Evolutionary conservation across 1,140 invertebrate genomes (phyloP).

Genomic region (Panagrolaimus sp.): DNA sequence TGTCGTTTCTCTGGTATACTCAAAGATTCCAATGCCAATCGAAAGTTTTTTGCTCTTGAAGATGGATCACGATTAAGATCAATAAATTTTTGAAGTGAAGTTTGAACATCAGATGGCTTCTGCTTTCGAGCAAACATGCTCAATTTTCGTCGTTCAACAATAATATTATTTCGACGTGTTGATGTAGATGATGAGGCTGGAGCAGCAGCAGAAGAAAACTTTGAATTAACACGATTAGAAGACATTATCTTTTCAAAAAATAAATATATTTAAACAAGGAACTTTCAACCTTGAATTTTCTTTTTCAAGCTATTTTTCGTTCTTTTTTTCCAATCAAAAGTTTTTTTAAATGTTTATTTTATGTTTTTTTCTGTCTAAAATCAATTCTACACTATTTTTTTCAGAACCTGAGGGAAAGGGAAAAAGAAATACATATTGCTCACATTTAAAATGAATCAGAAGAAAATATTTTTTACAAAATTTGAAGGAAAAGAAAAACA

Average conservation of each 20-base stretch:
- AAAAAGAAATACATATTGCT: not conserved
- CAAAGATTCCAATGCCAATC: slow-evolving; percentile 43
- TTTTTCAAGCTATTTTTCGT: no score
- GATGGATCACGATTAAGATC: slow-evolving; percentile 44
- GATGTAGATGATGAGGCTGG: no score
- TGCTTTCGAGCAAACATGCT: slow-evolving; percentile 46
- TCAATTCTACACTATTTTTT: not conserved
- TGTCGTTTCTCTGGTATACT: slow-evolving; percentile 52
- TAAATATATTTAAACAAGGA: no score
- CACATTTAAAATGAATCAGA: not conserved
- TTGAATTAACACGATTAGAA: no score
- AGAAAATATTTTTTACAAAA: no score
- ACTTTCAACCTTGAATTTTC: not conserved
- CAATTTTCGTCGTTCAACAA: not conserved
- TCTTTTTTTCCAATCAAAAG: not conserved
- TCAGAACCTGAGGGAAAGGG: not conserved
- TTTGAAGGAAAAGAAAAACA: no score
- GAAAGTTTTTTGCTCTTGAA: slow-evolving; percentile 52
- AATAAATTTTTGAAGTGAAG: slow-evolving; percentile 48
- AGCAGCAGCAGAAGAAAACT: no score
- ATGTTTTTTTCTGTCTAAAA: not conserved
- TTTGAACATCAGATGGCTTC: slow-evolving; percentile 47
- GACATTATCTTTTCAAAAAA: no score
- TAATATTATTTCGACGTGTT: not conserved
- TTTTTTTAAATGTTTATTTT: not conserved